Evolutionary conservation across 2,888 invertebrate species (phyloP).

Genomic region (Napeogenes sylphis): DNA sequence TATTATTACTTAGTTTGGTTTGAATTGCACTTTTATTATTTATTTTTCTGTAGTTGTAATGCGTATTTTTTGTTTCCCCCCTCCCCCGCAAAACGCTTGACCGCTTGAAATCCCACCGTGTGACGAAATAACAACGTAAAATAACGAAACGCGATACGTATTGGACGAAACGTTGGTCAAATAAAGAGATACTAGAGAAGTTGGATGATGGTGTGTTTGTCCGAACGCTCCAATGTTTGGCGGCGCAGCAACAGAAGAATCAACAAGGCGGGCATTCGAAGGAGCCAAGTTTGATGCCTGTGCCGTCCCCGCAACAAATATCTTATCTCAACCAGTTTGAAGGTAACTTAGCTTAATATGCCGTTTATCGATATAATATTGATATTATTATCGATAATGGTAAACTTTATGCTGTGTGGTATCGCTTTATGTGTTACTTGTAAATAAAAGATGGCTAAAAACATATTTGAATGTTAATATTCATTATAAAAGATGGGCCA

Average conservation of each 20-base stretch:
- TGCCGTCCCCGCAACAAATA: conserved; percentile 97
- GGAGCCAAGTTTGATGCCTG: conserved; percentile 95
- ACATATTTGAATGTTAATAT: background rate
- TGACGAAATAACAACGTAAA: conserved; percentile 62
- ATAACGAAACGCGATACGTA: conserved; percentile 35
- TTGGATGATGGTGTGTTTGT: conserved; percentile 76
- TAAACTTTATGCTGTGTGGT: conserved; percentile 27
- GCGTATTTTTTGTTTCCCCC: conserved; percentile 75
- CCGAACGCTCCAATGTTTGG: conserved; percentile 75
- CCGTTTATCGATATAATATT: conserved; percentile 42
- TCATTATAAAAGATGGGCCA: conserved; percentile 11
- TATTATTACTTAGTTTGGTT: conserved; percentile 33
- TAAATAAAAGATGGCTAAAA: conserved; percentile 23
- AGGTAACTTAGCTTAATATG: conserved; percentile 69
- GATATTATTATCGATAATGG: conserved; percentile 28
- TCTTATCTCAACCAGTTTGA: conserved; percentile 97
- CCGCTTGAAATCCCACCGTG: conserved; percentile 73
- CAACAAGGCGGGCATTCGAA: conserved; percentile 76
- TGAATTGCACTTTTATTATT: conserved; percentile 45
- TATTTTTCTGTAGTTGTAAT: conserved; percentile 77
- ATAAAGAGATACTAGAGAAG: conserved; percentile 71
- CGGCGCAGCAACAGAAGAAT: conserved; percentile 74
- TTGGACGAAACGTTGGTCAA: conserved; percentile 48
- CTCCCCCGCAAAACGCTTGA: conserved; percentile 73
- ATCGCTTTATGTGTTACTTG: conserved; percentile 28